Evolutionary conservation across 2,113 vertebrate genomes (phyloP), one percentile per base, ranked within the genome.

Genomic region (Nycticebus coucang): DNA sequence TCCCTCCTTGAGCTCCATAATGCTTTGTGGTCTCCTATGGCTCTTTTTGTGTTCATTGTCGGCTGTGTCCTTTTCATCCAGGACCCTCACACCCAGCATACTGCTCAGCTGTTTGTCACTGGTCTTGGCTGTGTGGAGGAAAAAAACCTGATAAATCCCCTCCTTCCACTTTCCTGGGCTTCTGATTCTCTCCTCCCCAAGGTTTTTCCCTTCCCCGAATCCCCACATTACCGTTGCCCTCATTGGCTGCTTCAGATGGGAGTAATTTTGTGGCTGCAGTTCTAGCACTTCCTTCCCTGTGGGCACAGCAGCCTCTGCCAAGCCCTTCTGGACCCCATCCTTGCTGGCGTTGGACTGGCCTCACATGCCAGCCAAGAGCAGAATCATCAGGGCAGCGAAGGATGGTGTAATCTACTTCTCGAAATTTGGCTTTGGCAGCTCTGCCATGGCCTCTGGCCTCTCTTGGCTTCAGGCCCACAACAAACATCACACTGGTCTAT

Each of bases 291-390:
- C 91, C 86, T 89, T 95, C 94, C 33, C 12, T 33, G 74, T 45
- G 84, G 80, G 7, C 59, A 59, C 1, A 0, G 19, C 17, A 45
- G 18, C n/a, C 50, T 55, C 3, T 35, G 64, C 1, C 21, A 24
- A 4, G 9, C 79, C 82, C 82, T 85, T 95, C 96, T 85, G 88
- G 95, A 30, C 91, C 14, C 6, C 72, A 55, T 91, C 50, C 93
- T 96, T 97, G 88, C 91, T 79, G 33, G 69, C 82, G 68, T 87
- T 75, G 85, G 89, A 4, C 88, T 97, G 53, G 3, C 80, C 81
- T 90, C 72, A 18, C 81, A 19, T 77, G 19, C 68, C 35, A 81
- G 94, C 89, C 92, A 85, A 72, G 41, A 82, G 26, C 81, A 0
- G 79, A 86, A 19, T 92, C 0, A 24, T 62, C 45, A 0, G 87